A percentile compares a stretch with the other conserved stretches of the same genome.
Evolutionary conservation across 2,888 invertebrate species (phyloP).

Genomic region (Lucinisca nassula): DNA sequence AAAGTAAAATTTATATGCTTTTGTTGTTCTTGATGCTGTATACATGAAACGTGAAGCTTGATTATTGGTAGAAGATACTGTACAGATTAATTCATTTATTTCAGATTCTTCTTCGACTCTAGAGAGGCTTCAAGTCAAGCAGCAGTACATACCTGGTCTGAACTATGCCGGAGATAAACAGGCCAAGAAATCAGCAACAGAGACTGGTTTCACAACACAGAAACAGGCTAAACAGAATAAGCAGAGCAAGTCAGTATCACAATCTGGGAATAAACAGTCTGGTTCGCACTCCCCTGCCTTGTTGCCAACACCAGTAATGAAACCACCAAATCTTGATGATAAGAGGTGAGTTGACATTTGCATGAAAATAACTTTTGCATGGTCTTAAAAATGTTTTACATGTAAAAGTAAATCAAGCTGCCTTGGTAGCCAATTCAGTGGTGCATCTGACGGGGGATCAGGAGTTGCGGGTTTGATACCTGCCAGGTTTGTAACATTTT

Average conservation of each 20-base stretch:
- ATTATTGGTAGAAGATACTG: too few relatives aligned
- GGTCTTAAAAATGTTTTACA: too few relatives aligned
- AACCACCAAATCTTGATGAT: background rate
- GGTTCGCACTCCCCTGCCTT: background rate
- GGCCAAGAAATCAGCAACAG: background rate
- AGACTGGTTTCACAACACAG: background rate
- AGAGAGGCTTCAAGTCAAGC: conserved; percentile 37
- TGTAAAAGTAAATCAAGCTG: too few relatives aligned
- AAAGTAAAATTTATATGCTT: too few relatives aligned
- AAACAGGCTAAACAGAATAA: background rate
- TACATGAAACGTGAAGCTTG: too few relatives aligned
- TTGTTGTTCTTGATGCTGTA: too few relatives aligned
- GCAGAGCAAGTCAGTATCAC: background rate
- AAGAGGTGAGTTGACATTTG: too few relatives aligned
- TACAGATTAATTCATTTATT: background rate
- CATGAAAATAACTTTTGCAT: too few relatives aligned
- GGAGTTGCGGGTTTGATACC: too few relatives aligned
- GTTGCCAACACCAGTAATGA: background rate
- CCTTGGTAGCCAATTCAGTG: too few relatives aligned
- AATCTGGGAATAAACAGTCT: background rate
- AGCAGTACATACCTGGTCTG: conserved; percentile 71
- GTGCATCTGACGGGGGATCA: too few relatives aligned
- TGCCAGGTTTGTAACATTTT: too few relatives aligned
- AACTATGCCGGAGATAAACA: conserved; percentile 61
- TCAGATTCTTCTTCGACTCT: conserved; percentile 50